Evolutionary conservation across 2,797 vertebrate species (phyloP), one percentile per base, ranked within the genome.

Genomic region (Telmatherina bonti): DNA sequence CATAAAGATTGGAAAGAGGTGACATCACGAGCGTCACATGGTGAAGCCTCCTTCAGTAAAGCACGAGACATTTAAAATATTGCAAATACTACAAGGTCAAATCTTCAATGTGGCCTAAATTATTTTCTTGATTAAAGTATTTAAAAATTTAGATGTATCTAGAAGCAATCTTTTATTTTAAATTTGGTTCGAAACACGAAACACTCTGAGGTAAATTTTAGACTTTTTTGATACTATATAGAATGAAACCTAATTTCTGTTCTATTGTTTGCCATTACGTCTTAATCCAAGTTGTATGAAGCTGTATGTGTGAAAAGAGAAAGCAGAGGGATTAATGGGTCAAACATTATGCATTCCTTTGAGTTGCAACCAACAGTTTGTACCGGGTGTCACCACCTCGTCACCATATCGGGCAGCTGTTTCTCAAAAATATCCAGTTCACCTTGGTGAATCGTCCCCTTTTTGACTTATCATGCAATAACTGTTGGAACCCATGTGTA

Each of bases 1-100:
- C 36, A 45, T 60, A 13, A 58, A 72, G 29, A 62, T 24, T 20
- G n/a, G 20, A 43, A 62, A 57, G n/a, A 7, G 41, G 18, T 29
- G 18, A 27, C 27, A 35, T 38, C 35, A 51, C 7, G 26, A 7
- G 30, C 57, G 1, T 51, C 24, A 15, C 18, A 22, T 36, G 22
- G 5, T n/a, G 13, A 49, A 22, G 30, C 33, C 4, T 22, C 18
- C 3, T 68, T 58, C 18, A 60, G 35, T 45, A 20, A 63, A 63
- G 64, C 35, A 74, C 31, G 53, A n/a, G 16, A 7, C 11, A 16
- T 53, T 31, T 27, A 29, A 33, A 38, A 33, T 35, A 35, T 52
- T 31, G 36, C 4, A 36, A 0, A 38, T 26, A 53, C 20, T 30
- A 20, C 8, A 29, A 24, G 56, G 29, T 22, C 5, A 27, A 22